Percentiles rank a stretch among this genome's conserved stretches.
Conservation (phyloP, 2,888 invertebrate genomes). For the Acronicta leporina region DNA sequence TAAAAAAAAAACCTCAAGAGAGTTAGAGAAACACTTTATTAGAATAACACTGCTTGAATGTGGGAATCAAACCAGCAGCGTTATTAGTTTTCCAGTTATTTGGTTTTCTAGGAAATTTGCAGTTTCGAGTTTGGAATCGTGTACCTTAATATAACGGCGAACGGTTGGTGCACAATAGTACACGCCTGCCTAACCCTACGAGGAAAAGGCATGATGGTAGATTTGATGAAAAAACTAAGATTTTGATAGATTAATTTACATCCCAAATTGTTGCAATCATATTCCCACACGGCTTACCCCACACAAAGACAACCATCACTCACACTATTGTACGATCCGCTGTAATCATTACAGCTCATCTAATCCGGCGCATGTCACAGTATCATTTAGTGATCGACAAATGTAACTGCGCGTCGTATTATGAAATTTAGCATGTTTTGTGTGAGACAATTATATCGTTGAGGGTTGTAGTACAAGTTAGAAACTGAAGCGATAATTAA, state of each 20-base stretch:
- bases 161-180: too few relatives aligned
- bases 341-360: constrained; percentile 23
- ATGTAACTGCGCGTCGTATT: constrained; percentile 49
- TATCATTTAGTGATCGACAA: constrained; percentile 32
- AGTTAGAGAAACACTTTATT: too few relatives aligned
- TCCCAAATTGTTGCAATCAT: constrained; percentile 28
- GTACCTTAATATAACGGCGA: too few relatives aligned
- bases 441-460: constrained; percentile 17
- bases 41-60: too few relatives aligned
- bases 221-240: too few relatives aligned
- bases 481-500: background rate
- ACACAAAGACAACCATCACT: constrained; percentile 36
- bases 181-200: too few relatives aligned
- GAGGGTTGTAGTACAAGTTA: constrained; percentile 2
- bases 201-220: too few relatives aligned
- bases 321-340: constrained; percentile 31
- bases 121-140: too few relatives aligned
- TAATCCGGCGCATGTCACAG: constrained; percentile 36
- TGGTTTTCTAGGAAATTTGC: too few relatives aligned
- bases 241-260: background rate
- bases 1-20: too few relatives aligned
- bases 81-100: too few relatives aligned
- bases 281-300: constrained; percentile 36
- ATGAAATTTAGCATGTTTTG: constrained; percentile 47
- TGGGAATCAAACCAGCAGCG: too few relatives aligned